Evolutionary conservation across 2,888 invertebrate genomes (phyloP).

Genomic region (Cheilosia variabilis): DNA sequence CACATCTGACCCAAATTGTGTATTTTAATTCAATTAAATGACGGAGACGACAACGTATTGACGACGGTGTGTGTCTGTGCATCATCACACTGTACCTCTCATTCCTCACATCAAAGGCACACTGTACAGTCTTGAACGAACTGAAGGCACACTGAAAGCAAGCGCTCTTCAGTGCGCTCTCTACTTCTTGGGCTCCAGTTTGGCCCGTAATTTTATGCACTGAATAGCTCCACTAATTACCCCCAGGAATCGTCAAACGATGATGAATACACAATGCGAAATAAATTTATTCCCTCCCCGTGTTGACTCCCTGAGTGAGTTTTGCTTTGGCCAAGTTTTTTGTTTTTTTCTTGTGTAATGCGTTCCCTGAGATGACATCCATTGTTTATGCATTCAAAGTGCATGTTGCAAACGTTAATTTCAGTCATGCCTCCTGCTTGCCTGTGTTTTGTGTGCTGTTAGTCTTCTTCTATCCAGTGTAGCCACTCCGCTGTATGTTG

Average conservation of each 20-base stretch:
- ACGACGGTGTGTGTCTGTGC: not conserved
- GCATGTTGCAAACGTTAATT: constrained; percentile 74
- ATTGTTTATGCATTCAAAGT: constrained; percentile 74
- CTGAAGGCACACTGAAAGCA: constrained; percentile 1
- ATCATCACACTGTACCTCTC: not conserved
- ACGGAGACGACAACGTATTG: not conserved
- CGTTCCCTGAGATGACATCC: constrained; percentile 66
- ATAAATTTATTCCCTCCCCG: constrained; percentile 52
- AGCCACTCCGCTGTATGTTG: not conserved
- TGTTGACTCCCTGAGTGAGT: constrained; percentile 24
- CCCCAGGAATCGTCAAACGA: constrained; percentile 69
- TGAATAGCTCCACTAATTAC: constrained; percentile 70
- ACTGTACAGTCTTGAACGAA: not conserved
- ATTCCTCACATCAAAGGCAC: constrained; percentile 25
- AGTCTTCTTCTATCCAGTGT: constrained; percentile 15
- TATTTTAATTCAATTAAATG: constrained; percentile 60
- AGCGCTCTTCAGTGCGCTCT: not conserved
- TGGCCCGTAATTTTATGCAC: constrained; percentile 67
- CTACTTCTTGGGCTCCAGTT: constrained; percentile 1
- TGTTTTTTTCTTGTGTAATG: constrained; percentile 48
- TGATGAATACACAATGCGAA: constrained; percentile 71
- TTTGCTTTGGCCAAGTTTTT: constrained; percentile 48
- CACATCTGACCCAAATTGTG: constrained; percentile 57
- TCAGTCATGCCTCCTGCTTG: constrained; percentile 60
- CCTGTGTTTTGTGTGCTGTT: constrained; percentile 7